phyloP scores from a whole-genome alignment of 2,113 vertebrate genomes.

The Chrysemys picta region DNA sequence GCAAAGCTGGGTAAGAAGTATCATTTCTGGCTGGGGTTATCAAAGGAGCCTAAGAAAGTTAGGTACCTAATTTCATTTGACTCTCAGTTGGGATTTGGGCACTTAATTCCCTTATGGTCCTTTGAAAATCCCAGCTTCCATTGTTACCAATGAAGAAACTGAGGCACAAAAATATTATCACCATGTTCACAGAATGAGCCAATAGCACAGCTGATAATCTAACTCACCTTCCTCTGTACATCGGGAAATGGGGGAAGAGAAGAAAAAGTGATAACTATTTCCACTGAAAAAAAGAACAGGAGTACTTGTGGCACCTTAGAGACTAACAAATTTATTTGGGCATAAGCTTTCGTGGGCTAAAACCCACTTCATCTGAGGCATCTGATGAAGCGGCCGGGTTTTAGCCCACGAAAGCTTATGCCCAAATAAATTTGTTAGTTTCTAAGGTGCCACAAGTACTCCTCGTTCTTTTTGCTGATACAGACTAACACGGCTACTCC shows the following conservation, averaged over 20 bases:
- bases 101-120: background rate
- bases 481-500: too few relatives aligned
- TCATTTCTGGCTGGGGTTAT: background rate
- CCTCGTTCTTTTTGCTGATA: too few relatives aligned
- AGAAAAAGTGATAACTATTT: too few relatives aligned
- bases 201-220: background rate
- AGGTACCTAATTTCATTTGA: background rate
- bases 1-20: background rate
- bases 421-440: too few relatives aligned
- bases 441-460: too few relatives aligned
- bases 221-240: background rate
- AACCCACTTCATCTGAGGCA: too few relatives aligned
- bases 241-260: background rate
- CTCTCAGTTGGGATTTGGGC: background rate
- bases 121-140: background rate
- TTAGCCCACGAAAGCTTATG: too few relatives aligned
- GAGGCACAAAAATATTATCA: background rate
- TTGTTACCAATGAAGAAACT: background rate
- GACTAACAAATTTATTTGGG: too few relatives aligned
- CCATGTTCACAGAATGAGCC: background rate
- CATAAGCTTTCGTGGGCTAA: too few relatives aligned
- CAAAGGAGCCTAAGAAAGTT: background rate
- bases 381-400: too few relatives aligned
- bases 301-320: too few relatives aligned
- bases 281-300: too few relatives aligned